Conservation (phyloP, 2,888 invertebrate species). For the Volucella bombylans region DNA sequence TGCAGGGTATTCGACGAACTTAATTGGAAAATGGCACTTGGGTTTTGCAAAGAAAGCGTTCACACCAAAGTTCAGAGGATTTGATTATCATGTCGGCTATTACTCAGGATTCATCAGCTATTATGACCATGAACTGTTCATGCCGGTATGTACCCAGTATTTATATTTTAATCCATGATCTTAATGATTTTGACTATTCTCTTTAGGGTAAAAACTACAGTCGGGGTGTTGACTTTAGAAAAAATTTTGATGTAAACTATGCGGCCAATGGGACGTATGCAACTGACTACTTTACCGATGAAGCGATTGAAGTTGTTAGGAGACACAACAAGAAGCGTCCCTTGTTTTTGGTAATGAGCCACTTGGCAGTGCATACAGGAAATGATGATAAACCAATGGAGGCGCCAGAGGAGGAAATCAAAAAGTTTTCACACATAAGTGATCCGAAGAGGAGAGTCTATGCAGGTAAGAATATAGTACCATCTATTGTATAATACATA, state of each 20-base stretch:
- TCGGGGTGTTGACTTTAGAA: slow-evolving; percentile 83
- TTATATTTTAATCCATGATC: background rate
- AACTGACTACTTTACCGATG: slow-evolving; percentile 88
- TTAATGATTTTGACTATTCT: background rate
- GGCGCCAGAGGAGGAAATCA: slow-evolving; percentile 88
- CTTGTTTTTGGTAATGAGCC: slow-evolving; percentile 90
- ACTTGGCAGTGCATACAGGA: slow-evolving; percentile 91
- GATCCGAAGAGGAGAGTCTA: slow-evolving; percentile 87
- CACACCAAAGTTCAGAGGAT: slow-evolving; percentile 89
- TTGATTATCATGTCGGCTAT: slow-evolving; percentile 92
- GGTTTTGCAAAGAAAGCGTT: slow-evolving; percentile 87
- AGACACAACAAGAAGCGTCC: slow-evolving; percentile 85
- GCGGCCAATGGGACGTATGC: slow-evolving; percentile 85
- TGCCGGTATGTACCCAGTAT: slow-evolving; percentile 79
- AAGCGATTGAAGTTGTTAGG: slow-evolving; percentile 86
- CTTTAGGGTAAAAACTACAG: slow-evolving; percentile 77
- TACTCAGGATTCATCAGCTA: slow-evolving; percentile 93
- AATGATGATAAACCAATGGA: slow-evolving; percentile 88
- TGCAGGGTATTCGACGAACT: slow-evolving; percentile 90
- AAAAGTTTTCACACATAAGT: slow-evolving; percentile 87
- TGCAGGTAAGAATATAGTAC: slow-evolving; percentile 84
- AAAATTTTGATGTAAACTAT: slow-evolving; percentile 84
- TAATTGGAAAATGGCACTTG: slow-evolving; percentile 96
- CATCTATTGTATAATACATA: background rate
- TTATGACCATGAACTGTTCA: slow-evolving; percentile 86